These are phyloP conservation scores for Sarcoramphus papa DNA, from an alignment of 2,797 vertebrate genomes.

Conservation along the genomic window DNA sequence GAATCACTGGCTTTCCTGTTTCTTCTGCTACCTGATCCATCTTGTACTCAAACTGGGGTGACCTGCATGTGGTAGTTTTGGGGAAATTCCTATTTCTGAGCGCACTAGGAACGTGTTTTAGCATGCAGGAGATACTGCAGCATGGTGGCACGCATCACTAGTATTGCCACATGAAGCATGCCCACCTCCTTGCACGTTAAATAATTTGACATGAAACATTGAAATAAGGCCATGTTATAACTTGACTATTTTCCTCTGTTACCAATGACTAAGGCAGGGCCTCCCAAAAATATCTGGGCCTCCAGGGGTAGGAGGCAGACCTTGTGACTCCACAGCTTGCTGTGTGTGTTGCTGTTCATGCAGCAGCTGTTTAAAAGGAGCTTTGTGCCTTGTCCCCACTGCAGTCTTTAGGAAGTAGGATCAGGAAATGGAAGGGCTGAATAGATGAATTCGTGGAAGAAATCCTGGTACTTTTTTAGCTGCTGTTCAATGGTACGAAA, in stretches of 20 bases:
- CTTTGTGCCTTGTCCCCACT: slow-evolving; percentile 2
- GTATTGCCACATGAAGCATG: not conserved
- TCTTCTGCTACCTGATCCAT: not conserved
- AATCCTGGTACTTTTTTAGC: not conserved
- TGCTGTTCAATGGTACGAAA: not conserved
- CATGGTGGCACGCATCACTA: not conserved
- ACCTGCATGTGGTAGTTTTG: not conserved
- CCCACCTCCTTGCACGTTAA: not conserved
- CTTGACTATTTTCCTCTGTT: not conserved
- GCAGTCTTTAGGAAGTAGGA: not conserved
- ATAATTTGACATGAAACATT: not conserved
- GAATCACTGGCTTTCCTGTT: not conserved
- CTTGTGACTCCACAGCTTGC: not conserved
- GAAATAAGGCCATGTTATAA: not conserved
- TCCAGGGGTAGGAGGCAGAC: not conserved
- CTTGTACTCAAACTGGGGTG: not conserved
- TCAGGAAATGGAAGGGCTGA: slow-evolving; percentile 30
- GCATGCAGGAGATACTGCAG: not conserved
- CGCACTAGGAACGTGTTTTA: not conserved
- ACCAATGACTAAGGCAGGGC: not conserved
- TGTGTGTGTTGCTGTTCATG: not conserved
- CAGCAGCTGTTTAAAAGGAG: slow-evolving; percentile 34
- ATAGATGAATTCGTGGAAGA: slow-evolving; percentile 3
- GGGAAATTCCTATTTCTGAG: not conserved
- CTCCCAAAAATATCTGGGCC: not conserved